Evolutionary conservation across 2,888 invertebrate genomes (phyloP), one percentile per base, ranked within the genome.

Genomic region (Timandra comae): DNA sequence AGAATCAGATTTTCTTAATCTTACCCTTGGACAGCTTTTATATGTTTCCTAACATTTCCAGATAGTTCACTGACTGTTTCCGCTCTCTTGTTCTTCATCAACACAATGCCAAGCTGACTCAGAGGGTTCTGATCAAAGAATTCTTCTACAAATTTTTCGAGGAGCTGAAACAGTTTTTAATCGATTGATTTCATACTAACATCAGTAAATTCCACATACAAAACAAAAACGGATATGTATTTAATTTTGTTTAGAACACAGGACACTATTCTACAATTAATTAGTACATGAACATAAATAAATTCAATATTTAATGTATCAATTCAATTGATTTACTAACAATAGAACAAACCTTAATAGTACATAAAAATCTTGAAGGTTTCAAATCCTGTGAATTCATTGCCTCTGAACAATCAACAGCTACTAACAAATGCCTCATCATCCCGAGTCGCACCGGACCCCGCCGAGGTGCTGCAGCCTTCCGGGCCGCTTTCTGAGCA

Each of bases 71-170:
- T 93, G 3, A 98, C 79, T 78, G 93, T 96, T 63, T 99, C 98
- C 1, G 98, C 97, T 50, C 97, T 88, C 75, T 99, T 99, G 65
- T 97, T 97, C 60, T 93, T 93, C 62, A 97, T 93, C 6, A 91
- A 87, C 44, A 99, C 93, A 21, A 99, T 85, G 12, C 99, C 99
- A 46, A 99, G 84, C 76, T 99, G 99, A 66, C 98, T 98, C 32
- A 99, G 94, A 6, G 99, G 99, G 79, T 99, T 99, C 74, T 98
- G 97, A 76, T 99, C 98, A 75, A 99, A 98, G 69, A 95, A 99
- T 70, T 98, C 98, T 54, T 97, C 95, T 37, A 99, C 91, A 73
- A 99, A 99, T 45, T 91, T 90, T 78, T 97, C 95, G 40, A 99
- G 69, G 7, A 98, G 84, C 95, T 97, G 69, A 46, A 89, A 69